Evolutionary conservation across 2,888 invertebrate species (phyloP).

Genomic region (Salpingus planirostris): DNA sequence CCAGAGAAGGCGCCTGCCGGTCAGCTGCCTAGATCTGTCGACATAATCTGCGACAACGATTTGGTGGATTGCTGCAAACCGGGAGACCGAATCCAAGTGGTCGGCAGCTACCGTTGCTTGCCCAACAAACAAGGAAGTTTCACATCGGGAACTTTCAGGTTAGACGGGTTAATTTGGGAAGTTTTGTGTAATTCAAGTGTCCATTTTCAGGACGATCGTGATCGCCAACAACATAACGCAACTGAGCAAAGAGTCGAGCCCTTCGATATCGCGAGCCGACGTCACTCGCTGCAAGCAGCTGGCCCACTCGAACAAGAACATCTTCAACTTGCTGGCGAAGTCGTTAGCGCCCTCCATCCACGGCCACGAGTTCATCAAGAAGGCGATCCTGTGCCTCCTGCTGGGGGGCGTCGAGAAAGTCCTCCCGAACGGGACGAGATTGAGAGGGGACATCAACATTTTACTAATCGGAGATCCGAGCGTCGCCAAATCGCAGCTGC

Average conservation of each 20-base stretch:
- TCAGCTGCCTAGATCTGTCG: conserved; percentile 90
- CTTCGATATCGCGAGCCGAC: conserved; percentile 75
- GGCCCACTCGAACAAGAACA: conserved; percentile 61
- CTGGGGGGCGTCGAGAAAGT: conserved; percentile 94
- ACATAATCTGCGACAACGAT: conserved; percentile 93
- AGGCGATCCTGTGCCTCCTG: conserved; percentile 87
- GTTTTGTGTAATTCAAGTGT: not conserved
- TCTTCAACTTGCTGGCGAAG: conserved; percentile 81
- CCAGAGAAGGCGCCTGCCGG: conserved; percentile 98
- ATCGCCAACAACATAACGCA: conserved; percentile 90
- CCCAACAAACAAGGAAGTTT: conserved; percentile 90
- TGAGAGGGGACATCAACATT: conserved; percentile 61
- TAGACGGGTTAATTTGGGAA: too few species aligned
- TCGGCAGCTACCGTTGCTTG: conserved; percentile 89
- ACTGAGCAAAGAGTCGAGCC: conserved; percentile 77
- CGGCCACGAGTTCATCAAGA: conserved; percentile 93
- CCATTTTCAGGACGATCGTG: conserved; percentile 67
- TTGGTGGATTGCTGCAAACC: conserved; percentile 93
- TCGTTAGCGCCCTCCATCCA: conserved; percentile 97
- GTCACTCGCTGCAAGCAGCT: conserved; percentile 79
- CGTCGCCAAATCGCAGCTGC: conserved; percentile 94
- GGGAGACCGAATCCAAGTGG: conserved; percentile 93
- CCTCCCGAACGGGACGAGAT: conserved; percentile 80
- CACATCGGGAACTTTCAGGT: conserved; percentile 82
- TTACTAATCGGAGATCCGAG: conserved; percentile 93